Base-by-base conservation (phyloP, 2,888 invertebrate genomes). In the Caenorhabditis panamensis region DNA sequence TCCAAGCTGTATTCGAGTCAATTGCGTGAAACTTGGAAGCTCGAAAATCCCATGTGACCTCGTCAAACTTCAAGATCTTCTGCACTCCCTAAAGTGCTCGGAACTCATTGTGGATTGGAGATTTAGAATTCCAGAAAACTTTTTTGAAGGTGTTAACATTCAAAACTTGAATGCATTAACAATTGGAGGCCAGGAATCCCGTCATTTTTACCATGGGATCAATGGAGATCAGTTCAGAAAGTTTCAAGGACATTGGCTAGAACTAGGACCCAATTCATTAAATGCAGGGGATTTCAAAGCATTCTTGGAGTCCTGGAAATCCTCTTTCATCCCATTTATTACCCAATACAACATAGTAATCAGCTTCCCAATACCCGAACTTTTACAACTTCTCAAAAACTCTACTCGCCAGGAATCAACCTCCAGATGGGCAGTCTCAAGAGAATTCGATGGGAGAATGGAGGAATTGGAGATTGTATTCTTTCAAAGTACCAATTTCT, bases 41-140 rank as follows among this genome's bases (percentile, higher is more conserved):
- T 73, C 64, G 8, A 58, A 28, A 41, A 28, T 56, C 9, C 66
- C 64, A n/a, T 73, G 64, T 41, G 66, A 73, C 18, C 37, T 59
- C 18, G 24, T 36, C 11, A 66, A 51, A 20, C n/a, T 73, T 9
- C 28, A 36, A 4, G 51, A 59, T 6, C 51, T 64, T 0, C 31
- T 73, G 64, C 24, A 59, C 20, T 9, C 5, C 20, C 22, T 51
- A 13, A 59, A 22, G 9, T 73, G 73, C 56, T 11, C 51, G 11
- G 64, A 73, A 41, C 44, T 73, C 0, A 59, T 73, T 26, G 59
- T 73, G 1, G 66, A 73, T 11, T 73, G 73, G 66, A 58, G 73
- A 59, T 73, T 73, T 26, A 5, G 41, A 8, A 26, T 73, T 58
- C 66, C 73, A 20, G 51, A 58, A 41, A n/a, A 51, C n/a, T 73